These are phyloP conservation scores for Tauraco erythrolophus DNA, from an alignment of 2,113 vertebrate genomes.

Conservation along the genomic window DNA sequence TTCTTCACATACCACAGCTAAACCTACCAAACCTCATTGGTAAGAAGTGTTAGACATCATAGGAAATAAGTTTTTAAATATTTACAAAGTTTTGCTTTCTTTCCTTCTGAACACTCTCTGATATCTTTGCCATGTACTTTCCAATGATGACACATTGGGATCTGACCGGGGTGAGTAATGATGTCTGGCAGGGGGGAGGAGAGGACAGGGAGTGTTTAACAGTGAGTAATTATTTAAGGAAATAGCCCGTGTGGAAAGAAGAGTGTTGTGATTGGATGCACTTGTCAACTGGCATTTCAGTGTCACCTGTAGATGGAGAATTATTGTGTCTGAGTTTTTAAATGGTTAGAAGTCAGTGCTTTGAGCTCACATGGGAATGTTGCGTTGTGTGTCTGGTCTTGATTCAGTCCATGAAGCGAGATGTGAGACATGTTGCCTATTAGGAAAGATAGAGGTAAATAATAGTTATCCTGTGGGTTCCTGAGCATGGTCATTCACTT, in stretches of 20 bases:
- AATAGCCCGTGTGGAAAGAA: background rate
- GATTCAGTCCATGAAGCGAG: background rate
- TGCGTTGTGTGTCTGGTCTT: background rate
- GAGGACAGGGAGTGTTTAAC: conserved; percentile 39
- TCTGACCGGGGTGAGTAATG: conserved; percentile 59
- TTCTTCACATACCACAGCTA: background rate
- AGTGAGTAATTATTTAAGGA: conserved; percentile 54
- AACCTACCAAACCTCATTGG: background rate
- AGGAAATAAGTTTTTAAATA: conserved; percentile 46
- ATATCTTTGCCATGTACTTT: conserved; percentile 72
- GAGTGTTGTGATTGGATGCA: conserved; percentile 40
- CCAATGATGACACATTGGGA: conserved; percentile 64
- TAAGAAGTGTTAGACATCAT: conserved; percentile 21
- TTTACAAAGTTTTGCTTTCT: conserved; percentile 57
- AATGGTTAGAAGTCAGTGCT: conserved; percentile 1
- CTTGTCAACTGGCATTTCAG: conserved; percentile 37
- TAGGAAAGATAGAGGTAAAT: background rate
- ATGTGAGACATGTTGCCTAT: background rate
- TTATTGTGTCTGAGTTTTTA: conserved; percentile 33
- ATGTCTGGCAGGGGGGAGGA: conserved; percentile 48
- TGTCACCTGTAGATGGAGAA: conserved; percentile 27
- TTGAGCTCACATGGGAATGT: background rate
- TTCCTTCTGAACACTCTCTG: conserved; percentile 48
- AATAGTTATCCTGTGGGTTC: background rate
- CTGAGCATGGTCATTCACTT: background rate